Evolutionary conservation across 2,888 invertebrate genomes (phyloP).

Genomic region (Drosophila percnosoma): DNA sequence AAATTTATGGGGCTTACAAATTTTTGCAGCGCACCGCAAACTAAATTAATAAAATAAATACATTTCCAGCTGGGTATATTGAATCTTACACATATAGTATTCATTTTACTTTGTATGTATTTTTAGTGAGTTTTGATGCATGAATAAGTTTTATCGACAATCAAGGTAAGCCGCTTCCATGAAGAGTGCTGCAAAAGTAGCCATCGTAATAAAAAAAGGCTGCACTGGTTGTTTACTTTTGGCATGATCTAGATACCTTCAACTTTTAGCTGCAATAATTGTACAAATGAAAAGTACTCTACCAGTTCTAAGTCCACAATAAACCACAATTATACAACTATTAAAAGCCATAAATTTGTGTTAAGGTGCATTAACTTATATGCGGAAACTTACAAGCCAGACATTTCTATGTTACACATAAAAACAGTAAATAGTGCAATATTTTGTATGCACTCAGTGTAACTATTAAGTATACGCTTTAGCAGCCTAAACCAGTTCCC

Average conservation of each 20-base stretch:
- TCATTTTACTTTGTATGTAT: constrained; percentile 9
- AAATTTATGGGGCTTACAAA: constrained; percentile 60
- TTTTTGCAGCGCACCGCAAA: constrained; percentile 36
- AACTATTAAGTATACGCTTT: constrained; percentile 13
- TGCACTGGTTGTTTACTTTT: background rate
- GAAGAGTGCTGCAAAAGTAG: background rate
- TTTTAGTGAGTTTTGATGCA: constrained; percentile 48
- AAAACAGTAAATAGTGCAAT: background rate
- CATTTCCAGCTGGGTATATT: constrained; percentile 4
- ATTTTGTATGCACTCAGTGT: background rate
- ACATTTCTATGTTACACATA: background rate
- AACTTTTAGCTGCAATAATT: background rate
- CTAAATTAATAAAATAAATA: constrained; percentile 33
- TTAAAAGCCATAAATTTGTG: background rate
- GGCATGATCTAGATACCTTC: constrained; percentile 1
- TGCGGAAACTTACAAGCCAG: background rate
- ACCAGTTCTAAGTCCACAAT: background rate
- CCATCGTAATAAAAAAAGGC: background rate
- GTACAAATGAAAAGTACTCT: background rate
- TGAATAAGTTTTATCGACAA: constrained; percentile 78
- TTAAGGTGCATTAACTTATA: background rate
- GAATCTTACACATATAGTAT: background rate
- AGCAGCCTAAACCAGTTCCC: constrained; percentile 60
- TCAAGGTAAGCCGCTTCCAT: constrained; percentile 73
- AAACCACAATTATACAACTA: background rate